Evolutionary conservation across 2,113 vertebrate species (phyloP), one percentile per base, ranked within the genome.

Genomic region (Pongo abelii): DNA sequence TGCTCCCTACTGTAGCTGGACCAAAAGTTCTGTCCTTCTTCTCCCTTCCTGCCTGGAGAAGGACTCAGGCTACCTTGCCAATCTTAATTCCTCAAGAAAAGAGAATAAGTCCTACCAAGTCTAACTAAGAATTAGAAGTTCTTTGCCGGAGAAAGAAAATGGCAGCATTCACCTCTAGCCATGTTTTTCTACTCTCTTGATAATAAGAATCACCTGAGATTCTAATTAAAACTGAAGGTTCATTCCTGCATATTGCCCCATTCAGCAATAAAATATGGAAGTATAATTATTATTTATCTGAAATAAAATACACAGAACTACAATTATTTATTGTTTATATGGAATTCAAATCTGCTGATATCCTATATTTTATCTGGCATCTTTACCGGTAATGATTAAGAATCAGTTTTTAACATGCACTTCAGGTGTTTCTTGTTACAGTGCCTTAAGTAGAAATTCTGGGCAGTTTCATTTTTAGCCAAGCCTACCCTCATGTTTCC

Each of bases 351-450:
- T 93, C 61, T 84, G 50, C 22, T 46, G 7, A 9, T 69, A 88
- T 20, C 30, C 11, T 89, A 0, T 40, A 95, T 95, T 95, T 91
- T 95, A 27, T 64, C 72, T 95, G 77, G 17, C 27, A 72, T 67
- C 20, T 10, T 4, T 59, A 69, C 16, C 52, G 8, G 9, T 69
- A 35, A 89, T 95, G 1, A 55, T 74, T 30, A 93, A 22, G 48
- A 97, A 70, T 40, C 3, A 46, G 43, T 46, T 92, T 91, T 90
- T 77, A 80, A 84, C 7, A n/a, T 59, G 11, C 5, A 75, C 10
- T 91, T 89, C 50, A 87, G 43, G 64, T 91, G 46, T 12, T 75
- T 96, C 84, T 93, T 86, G 23, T 94, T 89, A 40, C 2, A 75
- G 13, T 40, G 6, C 57, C 22, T 86, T 30, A 1, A 93, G 6